Base-by-base conservation (phyloP, 64 coral and sea anemone genomes). In the Stylophora pistillata region DNA sequence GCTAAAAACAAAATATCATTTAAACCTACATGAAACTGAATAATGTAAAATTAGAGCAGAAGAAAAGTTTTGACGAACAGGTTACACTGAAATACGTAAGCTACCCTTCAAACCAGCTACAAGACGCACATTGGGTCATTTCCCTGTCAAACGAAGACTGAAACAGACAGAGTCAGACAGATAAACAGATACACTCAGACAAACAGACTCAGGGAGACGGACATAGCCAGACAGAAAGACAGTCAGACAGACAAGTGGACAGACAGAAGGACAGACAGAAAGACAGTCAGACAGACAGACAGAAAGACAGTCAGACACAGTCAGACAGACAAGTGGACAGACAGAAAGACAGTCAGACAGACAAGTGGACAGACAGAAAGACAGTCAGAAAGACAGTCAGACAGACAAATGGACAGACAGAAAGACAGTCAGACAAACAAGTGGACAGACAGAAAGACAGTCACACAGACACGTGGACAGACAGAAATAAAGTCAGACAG, bases 1-100 rank as follows among this genome's bases (percentile, higher is more conserved):
- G 89, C 89, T 91, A 33, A 59, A 74, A 74, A 72, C 32, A 58
- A 53, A 66, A 26, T 15, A 58, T 0, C 33, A 74, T 27, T 9
- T 32, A 52, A 28, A 41, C 37, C 37, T 23, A 23, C 26, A 21
- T n/a, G 16, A 60, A 32, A 14, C 15, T 16, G 33, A 52, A 1
- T 47, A 15, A 0, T 53, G 4, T 4, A 47, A 17, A 75, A 52
- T 4, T 15, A 59, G 12, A 59, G 21, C 60, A 20, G 5, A 17
- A 9, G 47, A 17, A 34, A 74, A 34, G 17, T 30, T 41, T 41
- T 74, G 30, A 76, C 73, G 20, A 37, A 76, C 30, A 18, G 34
- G 53, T 23, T 18, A 74, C 52, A 47, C 37, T 47, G 0, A 47
- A 47, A 47, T 47, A 47, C 37, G 37, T 47, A 3, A 47, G 7